Base-by-base conservation (phyloP, 2,797 vertebrate genomes). In the Manis crassicaudata region DNA sequence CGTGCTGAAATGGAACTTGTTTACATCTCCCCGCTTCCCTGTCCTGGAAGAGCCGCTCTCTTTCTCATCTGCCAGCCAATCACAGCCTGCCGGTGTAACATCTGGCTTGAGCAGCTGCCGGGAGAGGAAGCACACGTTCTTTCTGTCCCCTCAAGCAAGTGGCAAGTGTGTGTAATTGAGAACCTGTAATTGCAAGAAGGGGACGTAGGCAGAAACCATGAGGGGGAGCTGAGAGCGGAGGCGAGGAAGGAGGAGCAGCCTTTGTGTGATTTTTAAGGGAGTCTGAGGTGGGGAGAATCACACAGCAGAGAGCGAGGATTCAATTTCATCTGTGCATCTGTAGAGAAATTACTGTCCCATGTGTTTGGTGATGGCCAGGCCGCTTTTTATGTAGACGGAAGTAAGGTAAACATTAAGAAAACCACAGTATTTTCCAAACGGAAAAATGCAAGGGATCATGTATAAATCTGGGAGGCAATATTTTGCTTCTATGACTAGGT, bases 101-200 rank as follows among this genome's bases (percentile, higher is more conserved):
- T 97, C 98, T 98, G 98, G 77, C 85, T 95, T n/a, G 87, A 97
- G 82, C 96, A 98, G 97, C 97, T 98, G 96, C 63, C 87, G 72
- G 20, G 67, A 97, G 75, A 97, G 86, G 79, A 96, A 95, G 65
- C 62, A 17, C 20, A 56, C 46, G 95, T 90, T 97, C 67, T 93
- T 92, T 97, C 67, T 93, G 83, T 97, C 81, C 96, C 95, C 94
- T 89, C 77, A 7, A 96, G 95, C 94, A 95, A 96, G 68, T 17
- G 82, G 88, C 84, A 96, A 95, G 90, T 92, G 62, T 6, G 17
- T 90, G 92, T 86, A 50, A 90, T 17, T 95, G 92, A 80, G 80
- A 96, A 81, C 43, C 79, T 94, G 84, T n/a, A 65, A 96, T 94
- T 92, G 77, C 52, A 89, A 92, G 92, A 88, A 96, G 89, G 73